phyloP scores from a whole-genome alignment of 2,113 vertebrate species.

The Tachysurus vachellii region DNA sequence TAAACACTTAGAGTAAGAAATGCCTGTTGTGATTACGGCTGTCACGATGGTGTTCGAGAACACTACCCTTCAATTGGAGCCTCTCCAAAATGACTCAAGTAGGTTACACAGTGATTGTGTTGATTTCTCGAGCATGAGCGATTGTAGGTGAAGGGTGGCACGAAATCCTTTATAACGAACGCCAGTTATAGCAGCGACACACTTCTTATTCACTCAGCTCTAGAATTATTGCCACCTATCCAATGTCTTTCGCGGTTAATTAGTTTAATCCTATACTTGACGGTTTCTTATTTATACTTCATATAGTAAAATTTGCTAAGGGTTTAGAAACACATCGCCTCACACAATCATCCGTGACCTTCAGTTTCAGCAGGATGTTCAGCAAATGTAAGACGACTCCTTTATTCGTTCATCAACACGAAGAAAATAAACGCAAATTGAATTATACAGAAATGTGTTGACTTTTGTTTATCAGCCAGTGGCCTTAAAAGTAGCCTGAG shows the following conservation, averaged over 20 bases:
- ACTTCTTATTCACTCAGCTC: not conserved
- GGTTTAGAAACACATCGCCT: not conserved
- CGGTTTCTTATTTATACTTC: not conserved
- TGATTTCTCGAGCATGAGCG: conserved; percentile 41
- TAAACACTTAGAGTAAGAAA: conserved; percentile 12
- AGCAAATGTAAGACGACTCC: not conserved
- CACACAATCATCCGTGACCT: not conserved
- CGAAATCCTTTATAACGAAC: conserved; percentile 6
- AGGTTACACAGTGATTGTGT: conserved; percentile 34
- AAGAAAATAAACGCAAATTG: not conserved
- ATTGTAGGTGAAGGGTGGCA: not conserved
- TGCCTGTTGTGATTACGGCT: conserved; percentile 38
- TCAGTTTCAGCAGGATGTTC: not conserved
- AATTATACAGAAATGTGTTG: not conserved
- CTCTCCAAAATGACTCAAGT: conserved; percentile 23
- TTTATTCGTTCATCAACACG: not conserved
- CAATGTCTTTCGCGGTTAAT: not conserved
- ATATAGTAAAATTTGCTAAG: not conserved
- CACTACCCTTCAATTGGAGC: conserved; percentile 23
- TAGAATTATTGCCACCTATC: not conserved
- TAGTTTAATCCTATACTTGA: no score
- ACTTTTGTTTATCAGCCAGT: not conserved
- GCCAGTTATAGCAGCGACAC: not conserved
- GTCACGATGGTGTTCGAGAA: conserved; percentile 23
- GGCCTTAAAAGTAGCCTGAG: not conserved